These are phyloP conservation scores for Drosophila eugracilis DNA, from an alignment of 1,140 invertebrate species.

Conservation along the genomic window DNA sequence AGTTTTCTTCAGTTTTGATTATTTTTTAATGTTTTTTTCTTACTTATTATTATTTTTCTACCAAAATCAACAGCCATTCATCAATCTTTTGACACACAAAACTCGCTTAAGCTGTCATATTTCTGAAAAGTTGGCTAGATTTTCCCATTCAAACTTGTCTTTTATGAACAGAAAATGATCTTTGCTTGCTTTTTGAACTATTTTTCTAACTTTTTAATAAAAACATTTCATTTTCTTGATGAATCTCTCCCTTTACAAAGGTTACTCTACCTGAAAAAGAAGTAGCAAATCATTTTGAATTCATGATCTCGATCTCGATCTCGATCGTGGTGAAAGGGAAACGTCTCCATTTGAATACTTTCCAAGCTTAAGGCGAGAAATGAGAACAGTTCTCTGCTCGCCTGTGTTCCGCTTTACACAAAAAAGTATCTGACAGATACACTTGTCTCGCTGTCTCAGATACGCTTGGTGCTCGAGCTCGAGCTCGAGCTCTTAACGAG, in stretches of 20 bases:
- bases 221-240: too few relatives aligned
- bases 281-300: not conserved
- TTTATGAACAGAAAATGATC: too few relatives aligned
- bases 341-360: conserved; percentile 37
- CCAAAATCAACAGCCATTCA: not conserved
- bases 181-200: too few relatives aligned
- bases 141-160: conserved; percentile 8
- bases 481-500: conserved; percentile 58
- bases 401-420: conserved; percentile 3
- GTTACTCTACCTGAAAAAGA: too few relatives aligned
- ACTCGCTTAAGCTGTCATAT: not conserved
- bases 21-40: too few relatives aligned
- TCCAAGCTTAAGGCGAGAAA: conserved; percentile 25
- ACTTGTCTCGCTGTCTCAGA: conserved; percentile 15
- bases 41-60: too few relatives aligned
- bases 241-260: too few relatives aligned
- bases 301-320: too few relatives aligned
- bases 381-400: conserved; percentile 51
- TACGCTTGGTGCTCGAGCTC: conserved; percentile 15
- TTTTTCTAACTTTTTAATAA: too few relatives aligned
- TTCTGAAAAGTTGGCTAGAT: not conserved
- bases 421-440: conserved; percentile 31
- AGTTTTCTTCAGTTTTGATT: too few relatives aligned
- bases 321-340: conserved; percentile 44
- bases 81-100: conserved; percentile 4